Conservation (phyloP, 2,113 vertebrate species). For the Ceratotherium simum region DNA sequence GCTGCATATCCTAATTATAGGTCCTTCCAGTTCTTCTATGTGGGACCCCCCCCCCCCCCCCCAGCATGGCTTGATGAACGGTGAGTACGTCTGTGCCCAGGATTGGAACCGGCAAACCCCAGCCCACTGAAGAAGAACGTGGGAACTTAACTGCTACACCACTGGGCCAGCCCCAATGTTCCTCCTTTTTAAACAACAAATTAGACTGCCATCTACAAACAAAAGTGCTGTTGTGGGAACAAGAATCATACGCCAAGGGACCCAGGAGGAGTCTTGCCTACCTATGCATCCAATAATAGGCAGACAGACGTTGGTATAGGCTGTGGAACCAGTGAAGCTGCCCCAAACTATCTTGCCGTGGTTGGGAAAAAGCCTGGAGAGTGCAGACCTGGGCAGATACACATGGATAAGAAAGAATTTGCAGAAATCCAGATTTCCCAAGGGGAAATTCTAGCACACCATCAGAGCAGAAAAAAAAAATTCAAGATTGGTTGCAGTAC, state of each 20-base stretch:
- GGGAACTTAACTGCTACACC: too few relatives aligned
- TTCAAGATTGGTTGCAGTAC: background rate
- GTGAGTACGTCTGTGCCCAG: too few relatives aligned
- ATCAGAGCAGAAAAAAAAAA: background rate
- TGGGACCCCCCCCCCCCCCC: too few relatives aligned
- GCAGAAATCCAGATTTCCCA: background rate
- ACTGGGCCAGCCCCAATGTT: too few relatives aligned
- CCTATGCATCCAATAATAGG: background rate
- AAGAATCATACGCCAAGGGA: background rate
- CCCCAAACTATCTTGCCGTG: background rate
- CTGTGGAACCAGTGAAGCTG: background rate
- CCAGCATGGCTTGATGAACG: too few relatives aligned
- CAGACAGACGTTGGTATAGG: background rate
- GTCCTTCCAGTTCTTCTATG: too few relatives aligned
- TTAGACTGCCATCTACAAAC: background rate
- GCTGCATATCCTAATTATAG: too few relatives aligned
- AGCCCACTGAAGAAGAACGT: too few relatives aligned
- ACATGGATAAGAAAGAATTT: background rate
- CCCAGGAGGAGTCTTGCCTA: background rate
- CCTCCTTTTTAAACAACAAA: background rate
- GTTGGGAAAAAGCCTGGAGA: background rate
- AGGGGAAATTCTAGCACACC: background rate
- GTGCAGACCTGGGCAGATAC: background rate
- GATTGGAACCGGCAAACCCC: too few relatives aligned
- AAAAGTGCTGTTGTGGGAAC: background rate